Percentiles rank a stretch among this genome's conserved stretches.
Conservation (phyloP, 2,888 invertebrate genomes). For the Anarsia innoxiella region DNA sequence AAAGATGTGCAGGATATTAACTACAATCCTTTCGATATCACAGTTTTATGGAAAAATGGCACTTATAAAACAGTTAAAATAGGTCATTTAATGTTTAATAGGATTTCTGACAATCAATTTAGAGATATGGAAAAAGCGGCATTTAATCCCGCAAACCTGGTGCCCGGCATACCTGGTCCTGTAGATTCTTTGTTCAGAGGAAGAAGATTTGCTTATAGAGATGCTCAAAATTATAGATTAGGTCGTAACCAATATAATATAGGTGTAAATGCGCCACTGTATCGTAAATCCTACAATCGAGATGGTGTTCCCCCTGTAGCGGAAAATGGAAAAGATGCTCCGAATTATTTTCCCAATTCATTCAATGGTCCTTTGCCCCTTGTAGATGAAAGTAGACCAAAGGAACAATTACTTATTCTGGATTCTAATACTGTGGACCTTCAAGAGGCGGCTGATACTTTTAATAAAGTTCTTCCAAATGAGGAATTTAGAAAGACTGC, state of each 20-base stretch:
- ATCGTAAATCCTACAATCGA: conserved; percentile 38
- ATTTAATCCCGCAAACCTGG: conserved; percentile 88
- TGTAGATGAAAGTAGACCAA: too few relatives aligned
- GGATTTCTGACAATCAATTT: conserved; percentile 92
- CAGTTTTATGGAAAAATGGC: conserved; percentile 85
- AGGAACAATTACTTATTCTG: too few relatives aligned
- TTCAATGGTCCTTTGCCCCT: conserved; percentile 87
- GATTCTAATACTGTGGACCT: too few relatives aligned
- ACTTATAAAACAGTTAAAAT: conserved; percentile 89
- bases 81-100: conserved; percentile 87
- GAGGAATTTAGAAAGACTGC: too few relatives aligned
- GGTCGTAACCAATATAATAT: conserved; percentile 39
- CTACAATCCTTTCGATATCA: conserved; percentile 93
- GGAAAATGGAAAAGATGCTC: conserved; percentile 88
- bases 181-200: conserved; percentile 93
- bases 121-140: conserved; percentile 94
- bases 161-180: conserved; percentile 93
- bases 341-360: conserved; percentile 96
- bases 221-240: conserved; percentile 88
- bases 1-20: conserved; percentile 83
- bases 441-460: too few relatives aligned
- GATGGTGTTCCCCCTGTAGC: conserved; percentile 78
- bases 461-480: too few relatives aligned
- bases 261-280: conserved; percentile 39
- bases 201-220: conserved; percentile 88